These are phyloP conservation scores for Eclectus roratus DNA, from an alignment of 2,113 vertebrate genomes.

Conservation along the genomic window DNA sequence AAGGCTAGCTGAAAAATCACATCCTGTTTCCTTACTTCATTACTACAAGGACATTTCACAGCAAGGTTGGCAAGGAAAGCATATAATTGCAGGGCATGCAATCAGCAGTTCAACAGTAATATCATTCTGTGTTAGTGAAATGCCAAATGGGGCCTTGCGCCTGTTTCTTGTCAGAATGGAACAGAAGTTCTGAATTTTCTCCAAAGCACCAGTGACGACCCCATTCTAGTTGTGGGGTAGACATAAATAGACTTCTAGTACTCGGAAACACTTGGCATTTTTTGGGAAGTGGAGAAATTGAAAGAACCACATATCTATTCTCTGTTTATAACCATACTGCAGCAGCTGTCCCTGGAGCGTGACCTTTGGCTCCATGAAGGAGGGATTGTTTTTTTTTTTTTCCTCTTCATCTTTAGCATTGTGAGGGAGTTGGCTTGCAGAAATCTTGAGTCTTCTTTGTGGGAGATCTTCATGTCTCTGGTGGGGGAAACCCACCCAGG, in stretches of 20 bases:
- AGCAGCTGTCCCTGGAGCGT: background rate
- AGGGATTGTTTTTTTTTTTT: background rate
- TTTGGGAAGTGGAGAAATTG: background rate
- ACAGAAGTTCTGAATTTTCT: background rate
- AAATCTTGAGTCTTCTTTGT: background rate
- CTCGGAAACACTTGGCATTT: background rate
- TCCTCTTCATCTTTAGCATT: background rate
- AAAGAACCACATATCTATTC: background rate
- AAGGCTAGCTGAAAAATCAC: background rate
- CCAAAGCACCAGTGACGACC: background rate
- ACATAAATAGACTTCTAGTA: background rate
- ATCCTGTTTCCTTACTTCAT: background rate
- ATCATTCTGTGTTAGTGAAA: background rate
- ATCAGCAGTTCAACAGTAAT: background rate
- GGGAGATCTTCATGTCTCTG: background rate
- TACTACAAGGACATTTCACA: background rate
- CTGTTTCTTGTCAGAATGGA: background rate
- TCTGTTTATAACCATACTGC: background rate
- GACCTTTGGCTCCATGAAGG: background rate
- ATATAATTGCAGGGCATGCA: accelerated
- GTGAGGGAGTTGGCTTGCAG: background rate
- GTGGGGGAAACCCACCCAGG: background rate
- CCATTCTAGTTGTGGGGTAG: background rate
- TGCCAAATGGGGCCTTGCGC: background rate
- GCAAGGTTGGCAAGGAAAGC: background rate